A percentile compares a stretch with the other conserved stretches of the same genome.
Evolutionary conservation across 2,113 vertebrate species (phyloP).

Genomic region (Ophiodon elongatus): DNA sequence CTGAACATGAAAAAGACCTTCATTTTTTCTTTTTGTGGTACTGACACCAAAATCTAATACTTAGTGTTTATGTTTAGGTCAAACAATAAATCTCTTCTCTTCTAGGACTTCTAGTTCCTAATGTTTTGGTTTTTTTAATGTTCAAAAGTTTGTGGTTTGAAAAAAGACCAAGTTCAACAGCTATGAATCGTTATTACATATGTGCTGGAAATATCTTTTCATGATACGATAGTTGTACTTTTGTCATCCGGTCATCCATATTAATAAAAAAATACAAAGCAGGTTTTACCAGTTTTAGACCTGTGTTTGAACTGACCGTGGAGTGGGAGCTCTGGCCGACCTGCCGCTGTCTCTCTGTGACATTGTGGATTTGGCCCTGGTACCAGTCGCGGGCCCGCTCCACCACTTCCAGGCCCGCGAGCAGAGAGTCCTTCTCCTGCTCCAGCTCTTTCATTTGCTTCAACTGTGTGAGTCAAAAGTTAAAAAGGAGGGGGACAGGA

Average conservation of each 20-base stretch:
- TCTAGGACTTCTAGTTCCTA: neutral
- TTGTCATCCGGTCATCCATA: neutral
- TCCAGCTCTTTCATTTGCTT: conserved; percentile 95
- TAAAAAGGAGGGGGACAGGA: neutral
- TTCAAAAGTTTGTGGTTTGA: neutral
- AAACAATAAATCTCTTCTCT: neutral
- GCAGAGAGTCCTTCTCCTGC: conserved; percentile 92
- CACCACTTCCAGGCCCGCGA: conserved; percentile 93
- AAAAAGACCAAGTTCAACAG: neutral
- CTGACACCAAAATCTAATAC: neutral
- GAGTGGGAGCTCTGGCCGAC: conserved; percentile 84
- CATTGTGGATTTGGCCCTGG: conserved; percentile 90
- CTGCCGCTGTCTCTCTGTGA: conserved; percentile 90
- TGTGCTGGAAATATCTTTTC: neutral
- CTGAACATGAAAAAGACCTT: neutral
- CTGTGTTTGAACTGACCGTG: conserved; percentile 79
- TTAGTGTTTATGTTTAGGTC: neutral
- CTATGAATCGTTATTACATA: neutral
- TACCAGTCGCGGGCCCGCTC: conserved; percentile 92
- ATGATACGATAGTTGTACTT: neutral
- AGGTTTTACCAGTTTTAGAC: neutral
- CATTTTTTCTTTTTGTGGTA: neutral
- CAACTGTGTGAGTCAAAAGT: conserved; percentile 82
- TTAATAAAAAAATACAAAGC: no score
- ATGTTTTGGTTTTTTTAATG: neutral